phyloP scores from a whole-genome alignment of 2,113 vertebrate genomes.

The Scopus umbretta region DNA sequence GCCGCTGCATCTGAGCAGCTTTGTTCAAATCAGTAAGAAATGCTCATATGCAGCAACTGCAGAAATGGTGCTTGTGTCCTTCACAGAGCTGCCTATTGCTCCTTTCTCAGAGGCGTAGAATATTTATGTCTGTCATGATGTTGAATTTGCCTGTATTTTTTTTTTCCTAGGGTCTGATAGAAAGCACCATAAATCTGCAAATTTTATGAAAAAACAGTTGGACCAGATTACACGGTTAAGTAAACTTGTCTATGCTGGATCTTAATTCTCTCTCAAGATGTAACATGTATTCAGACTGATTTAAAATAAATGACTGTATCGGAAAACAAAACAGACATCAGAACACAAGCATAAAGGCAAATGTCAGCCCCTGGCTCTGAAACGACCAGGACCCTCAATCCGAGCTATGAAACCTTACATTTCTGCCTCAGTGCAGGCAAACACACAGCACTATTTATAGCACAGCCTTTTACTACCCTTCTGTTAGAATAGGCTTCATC shows the following conservation, averaged over 20 bases:
- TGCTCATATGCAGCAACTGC: background rate
- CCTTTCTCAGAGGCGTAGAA: background rate
- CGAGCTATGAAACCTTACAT: background rate
- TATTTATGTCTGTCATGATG: background rate
- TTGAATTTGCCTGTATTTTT: background rate
- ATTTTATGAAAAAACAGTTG: background rate
- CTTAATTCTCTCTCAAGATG: background rate
- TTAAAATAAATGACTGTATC: constrained; percentile 16
- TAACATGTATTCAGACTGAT: background rate
- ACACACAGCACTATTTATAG: constrained; percentile 57
- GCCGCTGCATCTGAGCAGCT: background rate
- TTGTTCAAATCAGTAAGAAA: background rate
- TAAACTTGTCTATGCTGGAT: background rate
- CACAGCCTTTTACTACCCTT: constrained; percentile 38
- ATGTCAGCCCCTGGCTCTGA: constrained; percentile 31
- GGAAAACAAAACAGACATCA: constrained; percentile 14
- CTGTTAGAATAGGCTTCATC: constrained; percentile 47
- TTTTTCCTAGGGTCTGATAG: background rate
- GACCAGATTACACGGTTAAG: background rate
- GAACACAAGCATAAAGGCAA: constrained; percentile 29
- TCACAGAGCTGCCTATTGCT: background rate
- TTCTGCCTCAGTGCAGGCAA: constrained; percentile 37
- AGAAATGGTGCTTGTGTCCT: background rate
- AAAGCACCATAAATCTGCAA: background rate
- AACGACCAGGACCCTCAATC: background rate